Conservation (phyloP, 2,888 invertebrate species). For the Scaptomyza polygonia region DNA sequence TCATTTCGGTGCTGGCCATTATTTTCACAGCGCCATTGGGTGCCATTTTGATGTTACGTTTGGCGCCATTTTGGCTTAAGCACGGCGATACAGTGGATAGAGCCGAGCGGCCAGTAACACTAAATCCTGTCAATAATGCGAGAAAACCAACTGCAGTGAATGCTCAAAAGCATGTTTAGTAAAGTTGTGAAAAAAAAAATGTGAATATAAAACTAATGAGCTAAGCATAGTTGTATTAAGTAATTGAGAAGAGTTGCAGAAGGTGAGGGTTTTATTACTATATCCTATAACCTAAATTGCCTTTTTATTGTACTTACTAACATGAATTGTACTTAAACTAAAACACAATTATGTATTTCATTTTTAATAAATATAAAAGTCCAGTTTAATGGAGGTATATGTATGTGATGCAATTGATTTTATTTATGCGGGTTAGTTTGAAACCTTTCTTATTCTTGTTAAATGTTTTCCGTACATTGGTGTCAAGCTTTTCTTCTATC, state of each 20-base stretch:
- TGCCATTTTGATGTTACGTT: slow-evolving; percentile 84
- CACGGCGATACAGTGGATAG: slow-evolving; percentile 55
- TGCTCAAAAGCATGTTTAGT: slow-evolving; percentile 29
- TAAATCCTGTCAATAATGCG: slow-evolving; percentile 5
- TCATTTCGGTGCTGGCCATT: slow-evolving; percentile 86
- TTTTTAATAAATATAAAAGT: slow-evolving; percentile 7
- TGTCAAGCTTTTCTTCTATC: too few relatives aligned
- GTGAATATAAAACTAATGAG: background rate
- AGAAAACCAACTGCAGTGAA: slow-evolving; percentile 15
- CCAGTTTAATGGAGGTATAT: slow-evolving; percentile 28
- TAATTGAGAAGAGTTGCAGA: background rate
- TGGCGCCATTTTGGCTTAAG: slow-evolving; percentile 83
- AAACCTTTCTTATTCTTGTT: too few relatives aligned
- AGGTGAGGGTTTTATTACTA: too few relatives aligned
- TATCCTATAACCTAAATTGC: slow-evolving; percentile 11
- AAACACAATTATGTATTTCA: slow-evolving; percentile 19
- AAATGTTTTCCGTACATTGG: too few relatives aligned
- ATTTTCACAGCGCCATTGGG: slow-evolving; percentile 86
- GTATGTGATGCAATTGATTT: background rate
- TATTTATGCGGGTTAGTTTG: too few relatives aligned
- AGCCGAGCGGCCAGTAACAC: slow-evolving; percentile 25
- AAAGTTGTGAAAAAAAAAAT: background rate
- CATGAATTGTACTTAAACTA: slow-evolving; percentile 25
- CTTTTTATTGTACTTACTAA: slow-evolving; percentile 22
- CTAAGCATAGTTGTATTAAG: background rate